Evolutionary conservation across 1,140 invertebrate species (phyloP), one percentile per base, ranked within the genome.

Genomic region (Condylostylus longicornis): DNA sequence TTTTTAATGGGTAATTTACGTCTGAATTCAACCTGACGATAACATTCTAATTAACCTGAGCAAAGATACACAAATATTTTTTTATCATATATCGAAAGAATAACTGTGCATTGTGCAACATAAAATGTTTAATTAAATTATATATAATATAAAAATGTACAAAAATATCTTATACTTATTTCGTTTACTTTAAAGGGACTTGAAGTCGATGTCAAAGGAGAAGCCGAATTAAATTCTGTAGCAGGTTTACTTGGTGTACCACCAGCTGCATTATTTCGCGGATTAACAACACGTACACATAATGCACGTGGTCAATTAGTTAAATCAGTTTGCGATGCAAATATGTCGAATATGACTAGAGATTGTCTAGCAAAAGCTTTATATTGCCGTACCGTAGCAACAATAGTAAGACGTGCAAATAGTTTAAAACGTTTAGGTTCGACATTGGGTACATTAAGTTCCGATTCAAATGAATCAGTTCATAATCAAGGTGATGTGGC

Each of bases 381-480:
- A 9, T 95, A 94, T 58, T 91, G 85, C 54, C 75, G 90, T 33
- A 93, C 88, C 1, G 85, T 95, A n/a, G 86, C 87, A 5, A 91
- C 88, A 5, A 93, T 95, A 46, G 85, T 94, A 5, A 67, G 87
- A 18, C 67, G 88, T 48, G 87, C 89, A 14, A 95, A 95, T 55
- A 93, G 84, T 51, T 64, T 93, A 9, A 90, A 91, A 60, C 69
- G 86, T 22, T 63, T 89, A 8, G 82, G 84, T 12, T 89, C 86
- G 0, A 87, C 82, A 3, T 69, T 88, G 12, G 87, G 87, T 30
- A 90, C 87, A 3, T 62, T 90, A 1, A 87, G 82, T 40, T 89
- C 85, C 0, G 85, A 89, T 53, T 89, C 84, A 0, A 88, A 88
- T 53, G 86, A 90, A 54, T 88, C 84, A 0, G 83, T 89, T 14